Percentiles rank a stretch among this genome's conserved stretches.
Evolutionary conservation across 1,140 invertebrate species (phyloP).

Genomic region (Drosophila navojoa): DNA sequence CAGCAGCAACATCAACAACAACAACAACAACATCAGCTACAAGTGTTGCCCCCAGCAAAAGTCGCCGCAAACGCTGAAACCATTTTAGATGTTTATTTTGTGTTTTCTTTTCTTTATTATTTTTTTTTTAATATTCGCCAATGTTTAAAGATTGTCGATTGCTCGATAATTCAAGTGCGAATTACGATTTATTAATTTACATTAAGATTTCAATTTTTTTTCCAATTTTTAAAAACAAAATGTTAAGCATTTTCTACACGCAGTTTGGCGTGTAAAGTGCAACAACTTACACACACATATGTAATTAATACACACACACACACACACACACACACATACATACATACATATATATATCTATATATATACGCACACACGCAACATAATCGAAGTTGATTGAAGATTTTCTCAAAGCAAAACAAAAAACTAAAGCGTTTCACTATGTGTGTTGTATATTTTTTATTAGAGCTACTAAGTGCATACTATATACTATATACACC

Average conservation of each 20-base stretch:
- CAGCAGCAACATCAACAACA: slow-evolving; percentile 22
- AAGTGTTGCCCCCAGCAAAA: slow-evolving; percentile 25
- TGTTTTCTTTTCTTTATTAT: slow-evolving; percentile 8
- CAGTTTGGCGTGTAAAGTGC: slow-evolving; percentile 66
- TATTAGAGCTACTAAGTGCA: slow-evolving; percentile 63
- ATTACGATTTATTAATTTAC: slow-evolving; percentile 44
- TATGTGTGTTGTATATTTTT: slow-evolving; percentile 75
- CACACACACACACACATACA: slow-evolving; percentile 28
- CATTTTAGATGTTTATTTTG: slow-evolving; percentile 9
- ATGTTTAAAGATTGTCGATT: slow-evolving; percentile 34
- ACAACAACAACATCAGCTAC: slow-evolving; percentile 12
- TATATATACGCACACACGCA: slow-evolving; percentile 16
- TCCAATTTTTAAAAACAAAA: slow-evolving; percentile 49
- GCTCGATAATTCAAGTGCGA: slow-evolving; percentile 25
- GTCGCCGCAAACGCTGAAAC: slow-evolving; percentile 50
- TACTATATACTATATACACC: slow-evolving; percentile 11
- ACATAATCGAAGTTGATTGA: slow-evolving; percentile 26
- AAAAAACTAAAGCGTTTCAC: slow-evolving; percentile 72
- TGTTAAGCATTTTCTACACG: slow-evolving; percentile 69
- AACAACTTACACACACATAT: slow-evolving; percentile 32
- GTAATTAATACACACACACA: slow-evolving; percentile 30
- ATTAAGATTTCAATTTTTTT: slow-evolving; percentile 24
- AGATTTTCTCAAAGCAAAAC: slow-evolving; percentile 26
- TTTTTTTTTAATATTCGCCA: slow-evolving; percentile 22
- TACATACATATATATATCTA: slow-evolving; percentile 17